A percentile compares a stretch with the other conserved stretches of the same genome.
Evolutionary conservation across 2,888 invertebrate species (phyloP).

Genomic region (Hypsopygia costalis): DNA sequence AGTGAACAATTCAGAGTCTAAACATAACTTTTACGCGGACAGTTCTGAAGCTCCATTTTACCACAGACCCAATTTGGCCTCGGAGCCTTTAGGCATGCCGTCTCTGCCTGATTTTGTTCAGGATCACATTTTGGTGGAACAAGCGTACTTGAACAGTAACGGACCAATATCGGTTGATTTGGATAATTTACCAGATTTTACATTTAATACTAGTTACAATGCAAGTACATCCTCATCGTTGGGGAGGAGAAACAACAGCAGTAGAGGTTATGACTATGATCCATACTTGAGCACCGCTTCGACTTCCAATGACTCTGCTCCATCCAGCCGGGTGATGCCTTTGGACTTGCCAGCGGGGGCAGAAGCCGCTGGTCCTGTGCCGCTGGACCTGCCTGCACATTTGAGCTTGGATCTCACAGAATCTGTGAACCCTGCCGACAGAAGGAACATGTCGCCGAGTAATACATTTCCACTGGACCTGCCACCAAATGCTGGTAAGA

Average conservation of each 20-base stretch:
- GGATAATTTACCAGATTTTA: slow-evolving; percentile 85
- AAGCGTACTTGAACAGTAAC: slow-evolving; percentile 83
- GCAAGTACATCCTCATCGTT: slow-evolving; percentile 58
- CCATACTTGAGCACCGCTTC: slow-evolving; percentile 53
- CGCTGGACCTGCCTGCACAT: slow-evolving; percentile 58
- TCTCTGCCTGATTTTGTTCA: slow-evolving; percentile 93
- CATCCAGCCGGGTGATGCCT: slow-evolving; percentile 47
- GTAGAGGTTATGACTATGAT: slow-evolving; percentile 61
- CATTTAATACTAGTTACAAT: slow-evolving; percentile 77
- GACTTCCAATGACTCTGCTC: slow-evolving; percentile 45
- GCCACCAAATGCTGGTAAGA: slow-evolving; percentile 67
- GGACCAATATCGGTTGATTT: slow-evolving; percentile 79
- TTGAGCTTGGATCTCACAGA: slow-evolving; percentile 70
- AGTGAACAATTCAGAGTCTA: slow-evolving; percentile 71
- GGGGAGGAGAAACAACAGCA: slow-evolving; percentile 55
- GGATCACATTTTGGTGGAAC: slow-evolving; percentile 91
- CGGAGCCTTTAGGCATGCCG: slow-evolving; percentile 78
- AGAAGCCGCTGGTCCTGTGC: slow-evolving; percentile 54
- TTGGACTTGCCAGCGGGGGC: slow-evolving; percentile 59
- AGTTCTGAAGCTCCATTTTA: slow-evolving; percentile 60
- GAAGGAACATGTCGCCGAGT: slow-evolving; percentile 65
- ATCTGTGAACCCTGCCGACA: slow-evolving; percentile 66
- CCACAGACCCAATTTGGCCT: slow-evolving; percentile 65
- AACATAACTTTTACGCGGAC: slow-evolving; percentile 70
- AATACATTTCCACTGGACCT: slow-evolving; percentile 68